A percentile compares a stretch with the other conserved stretches of the same genome.
These are phyloP conservation scores for Halcyon smyrnensis DNA, from an alignment of 2,797 vertebrate genomes.

Conservation along the genomic window DNA sequence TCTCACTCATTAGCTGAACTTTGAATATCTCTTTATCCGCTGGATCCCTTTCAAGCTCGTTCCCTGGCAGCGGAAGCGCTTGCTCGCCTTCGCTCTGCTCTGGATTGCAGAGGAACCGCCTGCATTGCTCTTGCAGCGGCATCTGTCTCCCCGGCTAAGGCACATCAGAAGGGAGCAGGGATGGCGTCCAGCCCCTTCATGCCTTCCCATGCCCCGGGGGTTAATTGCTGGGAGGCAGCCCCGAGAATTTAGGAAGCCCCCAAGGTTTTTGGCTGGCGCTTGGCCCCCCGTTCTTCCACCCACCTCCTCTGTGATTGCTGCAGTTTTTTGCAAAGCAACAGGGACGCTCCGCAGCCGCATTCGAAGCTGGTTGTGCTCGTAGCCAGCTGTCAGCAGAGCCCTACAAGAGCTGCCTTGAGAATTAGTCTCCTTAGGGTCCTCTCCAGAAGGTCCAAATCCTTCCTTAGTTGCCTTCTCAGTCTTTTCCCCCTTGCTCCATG, in stretches of 20 bases:
- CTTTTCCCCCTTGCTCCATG: rapidly evolving
- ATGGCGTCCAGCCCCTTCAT: not conserved
- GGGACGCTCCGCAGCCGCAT: not conserved
- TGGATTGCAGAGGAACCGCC: constrained; percentile 22
- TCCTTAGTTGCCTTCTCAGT: not conserved
- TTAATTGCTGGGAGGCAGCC: not conserved
- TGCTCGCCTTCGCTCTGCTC: constrained; percentile 30
- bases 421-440: rapidly evolving
- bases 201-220: not conserved
- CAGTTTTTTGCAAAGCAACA: not conserved
- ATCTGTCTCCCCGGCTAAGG: not conserved
- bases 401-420: rapidly evolving
- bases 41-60: constrained; percentile 73
- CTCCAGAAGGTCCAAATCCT: not conserved
- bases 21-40: constrained; percentile 74
- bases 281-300: not conserved
- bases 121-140: not conserved
- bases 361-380: not conserved
- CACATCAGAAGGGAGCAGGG: not conserved
- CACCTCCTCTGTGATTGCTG: not conserved
- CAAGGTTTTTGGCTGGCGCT: not conserved
- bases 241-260: not conserved
- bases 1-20: constrained; percentile 76
- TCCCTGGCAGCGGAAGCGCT: constrained; percentile 70
- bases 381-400: not conserved